Conservation (phyloP, 2,888 invertebrate species). For the Hemaris fuciformis region DNA sequence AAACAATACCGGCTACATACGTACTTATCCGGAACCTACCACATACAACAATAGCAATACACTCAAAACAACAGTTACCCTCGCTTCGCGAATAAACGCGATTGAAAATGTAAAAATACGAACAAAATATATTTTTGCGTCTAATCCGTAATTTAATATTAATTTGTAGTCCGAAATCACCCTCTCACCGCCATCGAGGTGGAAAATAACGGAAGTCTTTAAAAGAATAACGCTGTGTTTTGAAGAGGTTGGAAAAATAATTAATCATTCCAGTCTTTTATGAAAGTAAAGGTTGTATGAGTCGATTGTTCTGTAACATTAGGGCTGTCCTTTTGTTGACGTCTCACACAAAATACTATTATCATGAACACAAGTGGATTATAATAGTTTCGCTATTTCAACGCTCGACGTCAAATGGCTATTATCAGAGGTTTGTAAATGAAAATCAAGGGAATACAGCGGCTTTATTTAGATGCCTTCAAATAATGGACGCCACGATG, state of each 20-base stretch:
- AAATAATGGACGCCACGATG: constrained; percentile 77
- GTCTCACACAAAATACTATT: constrained; percentile 40
- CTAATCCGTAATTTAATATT: constrained; percentile 72
- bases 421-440: constrained; percentile 46
- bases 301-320: constrained; percentile 72
- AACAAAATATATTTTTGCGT: constrained; percentile 53
- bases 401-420: constrained; percentile 34
- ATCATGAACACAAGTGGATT: constrained; percentile 32
- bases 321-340: constrained; percentile 65
- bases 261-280: constrained; percentile 78
- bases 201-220: constrained; percentile 81
- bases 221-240: constrained; percentile 78
- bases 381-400: constrained; percentile 47
- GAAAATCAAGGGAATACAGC: constrained; percentile 50
- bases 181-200: constrained; percentile 73
- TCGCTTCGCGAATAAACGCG: not conserved
- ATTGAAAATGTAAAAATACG: constrained; percentile 12
- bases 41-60: not conserved
- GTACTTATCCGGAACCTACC: not conserved
- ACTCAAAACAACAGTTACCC: not conserved
- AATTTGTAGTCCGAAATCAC: constrained; percentile 73
- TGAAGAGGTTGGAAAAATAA: constrained; percentile 78
- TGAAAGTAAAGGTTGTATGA: constrained; percentile 74
- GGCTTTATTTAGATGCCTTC: constrained; percentile 66
- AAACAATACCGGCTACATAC: constrained; percentile 16